These are phyloP conservation scores for Eueides isabella DNA, from an alignment of 1,140 invertebrate species.

Conservation along the genomic window DNA sequence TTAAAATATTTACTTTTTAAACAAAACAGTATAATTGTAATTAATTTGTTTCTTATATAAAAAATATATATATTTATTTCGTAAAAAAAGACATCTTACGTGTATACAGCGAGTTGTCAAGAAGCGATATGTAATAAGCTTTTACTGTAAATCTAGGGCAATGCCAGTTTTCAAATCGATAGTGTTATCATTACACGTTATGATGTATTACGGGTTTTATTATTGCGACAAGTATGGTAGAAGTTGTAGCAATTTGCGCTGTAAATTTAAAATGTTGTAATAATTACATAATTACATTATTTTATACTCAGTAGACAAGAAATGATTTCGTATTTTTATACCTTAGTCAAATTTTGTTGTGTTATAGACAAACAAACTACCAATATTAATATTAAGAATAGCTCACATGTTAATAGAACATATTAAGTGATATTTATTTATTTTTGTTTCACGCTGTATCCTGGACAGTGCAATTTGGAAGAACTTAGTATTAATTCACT, in stretches of 20 bases:
- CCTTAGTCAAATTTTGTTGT: not conserved
- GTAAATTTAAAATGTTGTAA: not conserved
- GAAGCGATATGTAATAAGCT: slow-evolving; percentile 1
- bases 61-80: too few relatives aligned
- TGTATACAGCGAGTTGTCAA: not conserved
- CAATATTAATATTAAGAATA: too few relatives aligned
- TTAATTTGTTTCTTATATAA: too few relatives aligned
- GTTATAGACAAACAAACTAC: too few relatives aligned
- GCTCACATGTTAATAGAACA: too few relatives aligned
- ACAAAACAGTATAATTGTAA: too few relatives aligned
- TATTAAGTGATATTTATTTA: too few relatives aligned
- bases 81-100: not conserved
- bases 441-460: too few relatives aligned
- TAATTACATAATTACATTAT: not conserved
- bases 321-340: not conserved
- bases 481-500: too few relatives aligned
- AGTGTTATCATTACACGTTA: slow-evolving; percentile 37
- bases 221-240: slow-evolving; percentile 1
- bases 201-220: slow-evolving; percentile 25
- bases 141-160: slow-evolving; percentile 38
- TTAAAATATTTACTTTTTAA: too few relatives aligned
- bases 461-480: too few relatives aligned
- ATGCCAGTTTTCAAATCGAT: slow-evolving; percentile 40
- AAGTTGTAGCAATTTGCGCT: not conserved
- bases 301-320: not conserved